Percentiles rank a stretch among this genome's conserved stretches.
Conservation (phyloP, 2,888 invertebrate genomes). For the Plagiodera versicolora region DNA sequence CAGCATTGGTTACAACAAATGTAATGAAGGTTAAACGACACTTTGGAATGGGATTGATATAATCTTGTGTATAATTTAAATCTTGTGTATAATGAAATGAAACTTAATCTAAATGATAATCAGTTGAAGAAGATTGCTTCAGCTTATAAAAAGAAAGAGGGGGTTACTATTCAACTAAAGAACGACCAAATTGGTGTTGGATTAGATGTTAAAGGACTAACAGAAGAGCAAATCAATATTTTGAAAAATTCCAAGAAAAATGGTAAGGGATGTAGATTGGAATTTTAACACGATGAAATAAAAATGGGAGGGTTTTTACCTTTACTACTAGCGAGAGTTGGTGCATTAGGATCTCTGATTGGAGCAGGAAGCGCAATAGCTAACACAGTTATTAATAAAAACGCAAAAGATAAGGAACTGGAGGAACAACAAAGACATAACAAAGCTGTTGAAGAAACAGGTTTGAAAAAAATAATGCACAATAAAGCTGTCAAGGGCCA, state of each 20-base stretch:
- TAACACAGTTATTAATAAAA: neutral
- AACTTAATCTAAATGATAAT: neutral
- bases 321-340: neutral
- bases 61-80: no score
- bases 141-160: neutral
- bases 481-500: no score
- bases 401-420: neutral
- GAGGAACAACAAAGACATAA: no score
- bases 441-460: neutral
- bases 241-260: neutral
- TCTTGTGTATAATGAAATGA: no score
- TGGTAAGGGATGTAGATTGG: neutral
- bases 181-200: neutral
- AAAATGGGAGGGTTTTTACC: neutral
- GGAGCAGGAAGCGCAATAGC: neutral
- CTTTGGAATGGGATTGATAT: neutral
- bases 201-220: neutral
- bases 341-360: neutral
- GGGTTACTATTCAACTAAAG: neutral
- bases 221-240: neutral
- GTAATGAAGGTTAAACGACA: neutral
- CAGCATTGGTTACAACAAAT: neutral
- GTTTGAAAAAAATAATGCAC: neutral
- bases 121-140: neutral
- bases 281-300: neutral